A percentile compares a stretch with the other conserved stretches of the same genome.
These are phyloP conservation scores for Thymelicus acteon DNA, from an alignment of 2,888 invertebrate species.

Conservation along the genomic window DNA sequence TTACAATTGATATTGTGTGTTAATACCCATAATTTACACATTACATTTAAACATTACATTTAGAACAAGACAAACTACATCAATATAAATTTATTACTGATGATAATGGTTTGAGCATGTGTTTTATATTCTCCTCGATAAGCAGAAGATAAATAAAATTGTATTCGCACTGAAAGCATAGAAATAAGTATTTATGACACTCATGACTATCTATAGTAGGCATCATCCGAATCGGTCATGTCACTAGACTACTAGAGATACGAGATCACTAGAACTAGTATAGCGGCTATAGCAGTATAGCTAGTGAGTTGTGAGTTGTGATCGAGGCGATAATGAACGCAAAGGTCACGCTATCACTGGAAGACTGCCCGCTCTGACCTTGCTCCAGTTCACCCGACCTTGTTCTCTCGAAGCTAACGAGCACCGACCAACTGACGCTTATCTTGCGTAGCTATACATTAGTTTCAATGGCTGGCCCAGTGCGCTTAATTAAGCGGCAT, in stretches of 20 bases:
- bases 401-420: conserved; percentile 70
- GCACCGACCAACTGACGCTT: conserved; percentile 54
- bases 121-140: background rate
- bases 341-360: conserved; percentile 80
- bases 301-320: conserved; percentile 50
- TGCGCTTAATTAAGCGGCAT: conserved; percentile 66
- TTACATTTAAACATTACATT: too few species aligned
- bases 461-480: conserved; percentile 65
- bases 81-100: conserved; percentile 1
- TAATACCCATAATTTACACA: too few species aligned
- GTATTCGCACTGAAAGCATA: background rate
- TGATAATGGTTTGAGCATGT: background rate
- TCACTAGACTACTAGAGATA: conserved; percentile 21
- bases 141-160: background rate
- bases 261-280: conserved; percentile 16
- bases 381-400: conserved; percentile 76
- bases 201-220: background rate
- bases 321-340: conserved; percentile 67
- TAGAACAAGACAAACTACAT: background rate
- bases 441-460: conserved; percentile 62
- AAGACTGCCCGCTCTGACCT: conserved; percentile 74
- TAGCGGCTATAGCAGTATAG: background rate
- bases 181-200: background rate
- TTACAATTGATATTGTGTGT: background rate
- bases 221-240: conserved; percentile 7